Evolutionary conservation across 2,113 vertebrate genomes (phyloP).

Genomic region (Trogon surrucura): DNA sequence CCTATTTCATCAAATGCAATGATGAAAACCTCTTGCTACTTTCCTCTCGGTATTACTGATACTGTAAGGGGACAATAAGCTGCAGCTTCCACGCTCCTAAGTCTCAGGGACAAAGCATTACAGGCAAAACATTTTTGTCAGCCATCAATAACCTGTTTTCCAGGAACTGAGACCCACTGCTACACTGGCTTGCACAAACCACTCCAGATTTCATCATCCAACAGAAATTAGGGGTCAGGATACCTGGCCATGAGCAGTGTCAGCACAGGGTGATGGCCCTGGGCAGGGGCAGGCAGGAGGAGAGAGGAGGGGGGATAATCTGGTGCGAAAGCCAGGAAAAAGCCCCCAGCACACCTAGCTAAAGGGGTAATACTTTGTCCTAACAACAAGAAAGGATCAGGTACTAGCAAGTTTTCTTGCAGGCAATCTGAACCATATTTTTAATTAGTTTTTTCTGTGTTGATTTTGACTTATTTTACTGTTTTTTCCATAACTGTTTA

Average conservation of each 20-base stretch:
- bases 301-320: background rate
- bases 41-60: background rate
- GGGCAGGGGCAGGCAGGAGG: background rate
- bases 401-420: background rate
- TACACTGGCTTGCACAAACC: background rate
- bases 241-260: accelerated
- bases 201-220: background rate
- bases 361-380: background rate
- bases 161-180: background rate
- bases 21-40: background rate
- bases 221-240: background rate
- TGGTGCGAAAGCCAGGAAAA: background rate
- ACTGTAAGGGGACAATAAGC: background rate
- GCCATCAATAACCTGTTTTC: background rate
- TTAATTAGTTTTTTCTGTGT: background rate
- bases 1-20: background rate
- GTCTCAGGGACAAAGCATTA: background rate
- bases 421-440: background rate
- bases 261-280: background rate
- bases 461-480: background rate
- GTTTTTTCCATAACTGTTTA: background rate
- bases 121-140: background rate
- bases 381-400: background rate
- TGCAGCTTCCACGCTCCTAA: background rate
- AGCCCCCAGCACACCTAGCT: accelerated